Base-by-base conservation (phyloP, 2,113 vertebrate genomes). In the Xerus inauris region DNA sequence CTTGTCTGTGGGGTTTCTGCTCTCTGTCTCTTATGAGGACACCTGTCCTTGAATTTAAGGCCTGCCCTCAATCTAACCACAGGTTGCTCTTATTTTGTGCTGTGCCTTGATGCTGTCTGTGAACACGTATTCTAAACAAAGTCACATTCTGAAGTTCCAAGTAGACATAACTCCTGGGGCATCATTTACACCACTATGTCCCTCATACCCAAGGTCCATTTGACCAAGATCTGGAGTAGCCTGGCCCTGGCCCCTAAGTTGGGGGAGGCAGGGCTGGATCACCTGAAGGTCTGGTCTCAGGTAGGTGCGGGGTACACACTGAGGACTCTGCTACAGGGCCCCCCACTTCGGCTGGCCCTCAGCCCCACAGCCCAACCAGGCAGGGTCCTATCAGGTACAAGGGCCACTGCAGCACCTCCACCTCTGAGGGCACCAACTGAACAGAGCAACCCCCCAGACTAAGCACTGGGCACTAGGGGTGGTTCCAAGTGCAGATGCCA, bases 321-420 rank as follows among this genome's bases (percentile, higher is more conserved):
- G 7, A 59, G 59, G 9, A 84, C 38, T 30, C 84, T 17, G 19
- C 24, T 1, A 10, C 32, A 24, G 3, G 40, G 22, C 7, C 10
- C 32, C 54, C 26, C 32, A 0, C 1, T 2, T 51, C 45, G 28
- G 10, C 65, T 42, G 0, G 42, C 35, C 5, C 8, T 8, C 8
- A 2, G 2, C 24, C 54, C 59, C 47, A 8, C 45, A 47, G 45
- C 67, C 49, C 32, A 57, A 51, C 40, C 49, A 49, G 59, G 57
- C 5, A 22, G 22, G 57, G 2, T 8, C 28, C 47, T 3, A 8
- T 38, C 13, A 11, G 42, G 38, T 5, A 30, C 10, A 26, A 40
- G 59, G 51, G 24, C 22, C 2, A 0, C 42, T 20, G 7, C 17
- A 57, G 86, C 40, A 14, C 1, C 5, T 42, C 57, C 4, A 0